Evolutionary conservation across 2,888 invertebrate genomes (phyloP).

Genomic region (Drosophila anomalata): DNA sequence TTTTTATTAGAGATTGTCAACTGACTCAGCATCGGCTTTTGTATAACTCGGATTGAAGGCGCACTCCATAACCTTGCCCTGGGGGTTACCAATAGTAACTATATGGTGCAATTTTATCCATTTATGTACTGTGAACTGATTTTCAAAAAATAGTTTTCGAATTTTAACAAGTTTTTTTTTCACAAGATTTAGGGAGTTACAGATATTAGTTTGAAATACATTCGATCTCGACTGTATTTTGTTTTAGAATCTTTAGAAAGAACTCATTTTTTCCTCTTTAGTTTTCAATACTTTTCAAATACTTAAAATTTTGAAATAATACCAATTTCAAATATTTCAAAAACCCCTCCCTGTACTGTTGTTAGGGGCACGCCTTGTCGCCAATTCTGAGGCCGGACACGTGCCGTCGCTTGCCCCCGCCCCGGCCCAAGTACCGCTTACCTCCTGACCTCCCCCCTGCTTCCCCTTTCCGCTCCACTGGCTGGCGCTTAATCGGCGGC

Average conservation of each 20-base stretch:
- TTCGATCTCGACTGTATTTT: background rate
- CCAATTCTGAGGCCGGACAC: constrained; percentile 31
- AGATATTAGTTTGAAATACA: no score
- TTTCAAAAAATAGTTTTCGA: no score
- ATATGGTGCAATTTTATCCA: no score
- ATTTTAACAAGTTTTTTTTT: no score
- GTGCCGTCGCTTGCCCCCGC: constrained; percentile 18
- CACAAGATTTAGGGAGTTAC: no score
- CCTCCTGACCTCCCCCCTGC: constrained; percentile 13
- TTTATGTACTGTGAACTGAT: no score
- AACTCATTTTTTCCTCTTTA: background rate
- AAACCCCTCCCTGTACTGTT: constrained; percentile 13
- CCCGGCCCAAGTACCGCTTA: constrained; percentile 3
- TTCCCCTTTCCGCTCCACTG: constrained; percentile 22
- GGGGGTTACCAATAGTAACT: no score
- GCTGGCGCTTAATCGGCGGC: constrained; percentile 77
- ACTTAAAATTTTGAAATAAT: background rate
- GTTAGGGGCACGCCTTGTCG: constrained; percentile 36
- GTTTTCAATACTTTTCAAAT: no score
- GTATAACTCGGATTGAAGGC: background rate
- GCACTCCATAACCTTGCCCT: constrained; percentile 14
- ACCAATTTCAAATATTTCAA: background rate
- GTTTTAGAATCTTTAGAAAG: background rate
- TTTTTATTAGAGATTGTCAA: constrained; percentile 9
- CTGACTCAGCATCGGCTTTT: constrained; percentile 17